phyloP scores from a whole-genome alignment of 2,888 invertebrate genomes.

The Leucania comma region DNA sequence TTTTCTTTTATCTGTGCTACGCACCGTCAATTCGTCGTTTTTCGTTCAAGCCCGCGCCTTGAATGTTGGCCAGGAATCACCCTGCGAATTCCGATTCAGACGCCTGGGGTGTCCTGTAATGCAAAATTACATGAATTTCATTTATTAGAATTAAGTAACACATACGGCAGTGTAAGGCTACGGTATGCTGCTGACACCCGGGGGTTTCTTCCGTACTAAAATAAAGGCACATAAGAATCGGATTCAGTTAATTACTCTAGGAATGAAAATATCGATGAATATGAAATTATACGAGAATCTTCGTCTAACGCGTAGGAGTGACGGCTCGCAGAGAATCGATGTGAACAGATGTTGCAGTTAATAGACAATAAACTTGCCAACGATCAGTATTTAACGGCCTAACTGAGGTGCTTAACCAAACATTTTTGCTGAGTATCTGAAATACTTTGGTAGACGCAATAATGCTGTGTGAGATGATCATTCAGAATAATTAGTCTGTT shows the following conservation, averaged over 20 bases:
- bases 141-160: neutral
- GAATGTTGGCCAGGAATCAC: no score
- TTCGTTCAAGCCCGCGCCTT: no score
- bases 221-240: neutral
- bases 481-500: neutral
- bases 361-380: conserved; percentile 48
- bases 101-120: no score
- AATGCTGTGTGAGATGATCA: neutral
- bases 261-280: conserved; percentile 8
- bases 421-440: conserved; percentile 19
- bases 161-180: no score
- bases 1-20: no score
- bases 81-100: no score
- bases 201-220: no score
- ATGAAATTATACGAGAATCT: conserved; percentile 1
- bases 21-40: no score
- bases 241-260: neutral
- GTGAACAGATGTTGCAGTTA: conserved; percentile 49
- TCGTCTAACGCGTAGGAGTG: conserved; percentile 32
- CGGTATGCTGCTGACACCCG: no score
- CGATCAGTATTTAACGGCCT: conserved; percentile 33
- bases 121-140: neutral
- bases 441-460: conserved; percentile 14
- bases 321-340: conserved; percentile 20
- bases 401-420: conserved; percentile 28